Conservation (phyloP, 2,888 invertebrate genomes). For the Lysandra coridon region DNA sequence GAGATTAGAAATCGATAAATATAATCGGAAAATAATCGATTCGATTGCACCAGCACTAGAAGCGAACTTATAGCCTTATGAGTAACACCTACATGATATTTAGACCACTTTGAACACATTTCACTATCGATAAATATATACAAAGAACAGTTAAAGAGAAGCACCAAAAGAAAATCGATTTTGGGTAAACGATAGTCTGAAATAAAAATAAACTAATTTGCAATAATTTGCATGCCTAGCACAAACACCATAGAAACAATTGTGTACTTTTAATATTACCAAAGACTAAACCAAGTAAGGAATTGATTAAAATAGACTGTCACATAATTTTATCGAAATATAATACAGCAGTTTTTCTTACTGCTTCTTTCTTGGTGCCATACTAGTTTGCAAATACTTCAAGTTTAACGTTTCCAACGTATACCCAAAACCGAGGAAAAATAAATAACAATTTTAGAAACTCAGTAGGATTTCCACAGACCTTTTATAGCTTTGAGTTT, state of each 20-base stretch:
- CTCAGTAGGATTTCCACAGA: constrained; percentile 75
- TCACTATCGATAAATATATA: constrained; percentile 31
- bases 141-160: constrained; percentile 29
- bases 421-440: constrained; percentile 36
- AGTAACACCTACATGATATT: constrained; percentile 70
- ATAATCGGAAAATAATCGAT: constrained; percentile 26
- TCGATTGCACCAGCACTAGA: constrained; percentile 24
- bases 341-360: background rate
- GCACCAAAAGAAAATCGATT: constrained; percentile 29
- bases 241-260: background rate
- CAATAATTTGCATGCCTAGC: background rate
- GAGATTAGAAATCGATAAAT: constrained; percentile 27
- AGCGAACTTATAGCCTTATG: constrained; percentile 18
- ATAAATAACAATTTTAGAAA: constrained; percentile 32
- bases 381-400: background rate
- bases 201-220: background rate
- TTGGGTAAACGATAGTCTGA: background rate
- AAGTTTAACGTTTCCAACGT: background rate
- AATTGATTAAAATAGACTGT: background rate
- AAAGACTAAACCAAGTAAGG: background rate
- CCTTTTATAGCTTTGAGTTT: constrained; percentile 75
- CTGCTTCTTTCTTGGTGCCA: background rate
- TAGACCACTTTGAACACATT: constrained; percentile 73
- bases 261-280: background rate
- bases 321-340: background rate